phyloP scores from a whole-genome alignment of 2,888 invertebrate species.

The Stegophylla sp. region DNA sequence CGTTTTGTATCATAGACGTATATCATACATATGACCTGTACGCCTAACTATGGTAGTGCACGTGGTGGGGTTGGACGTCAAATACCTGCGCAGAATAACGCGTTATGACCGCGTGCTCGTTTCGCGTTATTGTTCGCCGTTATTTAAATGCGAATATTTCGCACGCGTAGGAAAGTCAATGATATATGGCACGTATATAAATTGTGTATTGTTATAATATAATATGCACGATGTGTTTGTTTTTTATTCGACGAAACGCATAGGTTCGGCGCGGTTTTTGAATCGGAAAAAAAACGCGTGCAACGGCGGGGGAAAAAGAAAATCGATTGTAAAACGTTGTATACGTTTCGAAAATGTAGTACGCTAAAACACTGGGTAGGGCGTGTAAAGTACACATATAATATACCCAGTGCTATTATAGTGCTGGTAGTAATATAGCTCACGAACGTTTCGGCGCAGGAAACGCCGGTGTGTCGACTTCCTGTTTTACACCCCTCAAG shows the following conservation, averaged over 20 bases:
- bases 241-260: too few relatives aligned
- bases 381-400: not conserved
- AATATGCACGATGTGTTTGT: too few relatives aligned
- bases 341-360: not conserved
- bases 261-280: not conserved
- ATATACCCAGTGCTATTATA: too few relatives aligned
- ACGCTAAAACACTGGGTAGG: not conserved
- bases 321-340: conserved; percentile 20
- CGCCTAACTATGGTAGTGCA: not conserved
- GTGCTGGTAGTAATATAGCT: not conserved
- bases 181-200: too few relatives aligned
- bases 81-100: too few relatives aligned
- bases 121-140: not conserved
- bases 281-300: not conserved
- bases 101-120: not conserved
- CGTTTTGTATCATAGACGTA: too few relatives aligned
- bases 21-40: not conserved
- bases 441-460: conserved; percentile 29
- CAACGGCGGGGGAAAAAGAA: not conserved
- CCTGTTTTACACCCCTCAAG: too few relatives aligned
- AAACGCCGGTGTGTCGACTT: conserved; percentile 3
- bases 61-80: too few relatives aligned
- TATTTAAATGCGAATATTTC: too few relatives aligned
- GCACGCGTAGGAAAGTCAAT: too few relatives aligned
- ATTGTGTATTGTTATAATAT: too few relatives aligned